These are phyloP conservation scores for Melitaea cinxia DNA, from an alignment of 1,140 invertebrate species.

Conservation along the genomic window DNA sequence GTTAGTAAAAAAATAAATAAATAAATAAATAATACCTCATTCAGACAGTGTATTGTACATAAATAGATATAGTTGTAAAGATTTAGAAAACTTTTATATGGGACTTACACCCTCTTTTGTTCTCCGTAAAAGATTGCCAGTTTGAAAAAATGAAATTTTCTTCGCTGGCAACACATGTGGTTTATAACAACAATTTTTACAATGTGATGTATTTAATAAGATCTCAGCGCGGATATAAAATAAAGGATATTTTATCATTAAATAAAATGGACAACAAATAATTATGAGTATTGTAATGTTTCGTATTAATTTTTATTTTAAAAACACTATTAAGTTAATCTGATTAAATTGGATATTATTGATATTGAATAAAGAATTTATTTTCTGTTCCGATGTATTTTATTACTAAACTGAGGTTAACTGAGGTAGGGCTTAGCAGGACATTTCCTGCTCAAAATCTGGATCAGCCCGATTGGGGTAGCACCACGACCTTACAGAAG, in stretches of 20 bases:
- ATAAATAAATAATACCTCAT: slow-evolving; percentile 62
- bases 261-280: slow-evolving; percentile 30
- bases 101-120: slow-evolving; percentile 38
- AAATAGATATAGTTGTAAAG: slow-evolving; percentile 45
- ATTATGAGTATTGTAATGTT: slow-evolving; percentile 41
- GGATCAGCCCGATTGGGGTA: no score
- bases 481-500: no score
- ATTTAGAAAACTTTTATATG: slow-evolving; percentile 52
- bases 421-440: no score
- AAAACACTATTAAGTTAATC: slow-evolving; percentile 65
- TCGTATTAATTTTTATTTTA: slow-evolving; percentile 54
- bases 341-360: slow-evolving; percentile 78
- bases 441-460: no score
- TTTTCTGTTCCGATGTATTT: slow-evolving; percentile 72
- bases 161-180: slow-evolving; percentile 49
- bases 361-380: slow-evolving; percentile 78
- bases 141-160: slow-evolving; percentile 16
- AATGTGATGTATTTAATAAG: slow-evolving; percentile 74
- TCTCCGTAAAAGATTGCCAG: slow-evolving; percentile 38
- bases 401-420: slow-evolving; percentile 23
- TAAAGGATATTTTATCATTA: slow-evolving; percentile 45
- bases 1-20: slow-evolving; percentile 45
- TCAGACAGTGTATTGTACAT: slow-evolving; percentile 74
- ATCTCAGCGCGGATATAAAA: slow-evolving; percentile 61
- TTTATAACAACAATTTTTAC: slow-evolving; percentile 54